Evolutionary conservation across 1,140 invertebrate genomes (phyloP), one percentile per base, ranked within the genome.

Genomic region (Drosophila ercepeae): DNA sequence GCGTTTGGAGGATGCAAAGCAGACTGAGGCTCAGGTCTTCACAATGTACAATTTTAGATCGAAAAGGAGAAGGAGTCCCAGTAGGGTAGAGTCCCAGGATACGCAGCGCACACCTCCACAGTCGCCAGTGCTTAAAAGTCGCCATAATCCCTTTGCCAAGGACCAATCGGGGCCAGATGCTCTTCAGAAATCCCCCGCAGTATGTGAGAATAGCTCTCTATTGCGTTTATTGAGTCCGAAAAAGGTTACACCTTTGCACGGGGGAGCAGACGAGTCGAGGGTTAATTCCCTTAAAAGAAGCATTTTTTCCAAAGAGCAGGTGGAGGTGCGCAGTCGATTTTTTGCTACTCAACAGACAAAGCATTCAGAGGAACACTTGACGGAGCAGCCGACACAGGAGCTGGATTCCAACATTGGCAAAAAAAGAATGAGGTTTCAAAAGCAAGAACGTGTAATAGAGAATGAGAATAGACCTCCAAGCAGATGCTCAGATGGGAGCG

Each of bases 121-220:
- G 8, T 81, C 84, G 1, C 78, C 84, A 1, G 25, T 36, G 18
- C 63, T 60, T 16, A 70, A 36, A 5, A 81, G 54, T 21, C 73
- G 75, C 0, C 82, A 90, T 45, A 91, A 91, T 65, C 90, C 90
- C 0, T 91, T 91, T 67, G 82, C 83, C 18, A 91, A 72, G 36
- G 65, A 77, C 7, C 21, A 19, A 5, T 60, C 39, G 13, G 39
- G 13, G 0, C 23, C 32, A 9, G 59, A 64, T 9, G 21, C 50
- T 4, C 11, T 29, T 2, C 58, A 48, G 34, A 54, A 48, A 19
- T 75, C 75, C 5, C 60, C 73, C 2, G 52, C 70, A 14, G 64
- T 90, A 0, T 90, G 89, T 41, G 55, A 81, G 29, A 90, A 84
- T 55, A 36, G 65, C 5, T 91, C 90, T 0, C 27, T 91, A 19